Conservation (phyloP, 1,140 invertebrate genomes). For the Conus betulinus region DNA sequence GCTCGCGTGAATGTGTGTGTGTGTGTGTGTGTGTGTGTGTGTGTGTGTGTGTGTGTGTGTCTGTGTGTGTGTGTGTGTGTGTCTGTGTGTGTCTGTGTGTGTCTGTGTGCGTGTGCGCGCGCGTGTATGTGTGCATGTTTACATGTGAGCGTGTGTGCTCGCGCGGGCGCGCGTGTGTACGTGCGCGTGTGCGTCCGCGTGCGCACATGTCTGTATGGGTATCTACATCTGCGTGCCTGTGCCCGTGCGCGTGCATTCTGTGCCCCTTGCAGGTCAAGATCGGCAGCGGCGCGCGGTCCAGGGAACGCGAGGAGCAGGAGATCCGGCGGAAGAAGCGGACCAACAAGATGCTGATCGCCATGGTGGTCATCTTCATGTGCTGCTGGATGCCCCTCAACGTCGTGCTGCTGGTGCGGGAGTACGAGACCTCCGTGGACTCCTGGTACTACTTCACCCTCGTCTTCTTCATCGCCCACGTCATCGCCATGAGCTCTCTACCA, state of each 20-base stretch:
- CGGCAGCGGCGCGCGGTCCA: slow-evolving; percentile 86
- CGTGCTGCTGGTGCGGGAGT: slow-evolving; percentile 65
- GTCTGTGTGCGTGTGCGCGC: too few relatives aligned
- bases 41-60: too few relatives aligned
- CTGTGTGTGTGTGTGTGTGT: too few relatives aligned
- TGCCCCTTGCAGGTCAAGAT: slow-evolving; percentile 60
- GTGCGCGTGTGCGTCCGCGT: background rate
- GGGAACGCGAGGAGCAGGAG: slow-evolving; percentile 75
- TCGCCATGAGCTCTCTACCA: slow-evolving; percentile 97
- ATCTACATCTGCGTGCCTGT: background rate
- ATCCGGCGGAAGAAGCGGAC: slow-evolving; percentile 84
- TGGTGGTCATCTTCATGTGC: slow-evolving; percentile 92
- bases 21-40: too few relatives aligned
- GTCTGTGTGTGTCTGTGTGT: too few relatives aligned
- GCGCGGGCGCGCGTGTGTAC: background rate
- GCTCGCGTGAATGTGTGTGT: too few relatives aligned
- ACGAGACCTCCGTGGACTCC: slow-evolving; percentile 76
- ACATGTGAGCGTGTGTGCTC: too few relatives aligned
- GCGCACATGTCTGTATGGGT: background rate
- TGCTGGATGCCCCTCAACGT: slow-evolving; percentile 97
- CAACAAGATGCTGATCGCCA: slow-evolving; percentile 95
- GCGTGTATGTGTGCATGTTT: too few relatives aligned
- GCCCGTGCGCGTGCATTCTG: too few relatives aligned
- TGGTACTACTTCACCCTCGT: slow-evolving; percentile 90
- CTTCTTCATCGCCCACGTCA: slow-evolving; percentile 93